A percentile compares a stretch with the other conserved stretches of the same genome.
phyloP scores from a whole-genome alignment of 2,888 invertebrate genomes.

The Ditylenchus weischeri region DNA sequence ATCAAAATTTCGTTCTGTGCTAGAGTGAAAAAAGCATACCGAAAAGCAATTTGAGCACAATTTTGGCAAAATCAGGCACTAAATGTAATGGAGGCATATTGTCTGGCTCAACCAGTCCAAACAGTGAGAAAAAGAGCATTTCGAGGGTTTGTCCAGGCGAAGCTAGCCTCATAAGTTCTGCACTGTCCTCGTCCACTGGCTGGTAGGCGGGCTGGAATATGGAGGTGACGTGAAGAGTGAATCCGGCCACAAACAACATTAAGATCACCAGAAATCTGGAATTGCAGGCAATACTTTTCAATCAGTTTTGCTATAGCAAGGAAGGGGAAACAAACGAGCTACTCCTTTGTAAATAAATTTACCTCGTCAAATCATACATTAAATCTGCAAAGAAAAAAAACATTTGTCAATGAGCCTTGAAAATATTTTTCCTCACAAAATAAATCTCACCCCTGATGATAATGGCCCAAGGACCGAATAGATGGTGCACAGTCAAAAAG shows the following conservation, averaged over 20 bases:
- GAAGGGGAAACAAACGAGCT: too few relatives aligned
- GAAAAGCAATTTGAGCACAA: conserved; percentile 69
- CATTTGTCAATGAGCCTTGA: too few relatives aligned
- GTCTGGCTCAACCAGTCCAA: conserved; percentile 65
- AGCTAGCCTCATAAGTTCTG: conserved; percentile 55
- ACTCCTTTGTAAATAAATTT: background rate
- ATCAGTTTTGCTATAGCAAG: too few relatives aligned
- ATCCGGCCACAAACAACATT: conserved; percentile 95
- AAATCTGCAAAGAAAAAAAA: conserved; percentile 46
- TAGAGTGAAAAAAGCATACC: conserved; percentile 65
- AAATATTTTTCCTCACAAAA: conserved; percentile 55
- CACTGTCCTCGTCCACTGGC: conserved; percentile 56
- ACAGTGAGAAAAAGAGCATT: conserved; percentile 76
- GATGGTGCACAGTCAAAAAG: conserved; percentile 95
- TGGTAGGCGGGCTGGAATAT: conserved; percentile 73
- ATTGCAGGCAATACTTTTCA: too few relatives aligned
- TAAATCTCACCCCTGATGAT: conserved; percentile 79
- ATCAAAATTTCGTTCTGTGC: too few relatives aligned
- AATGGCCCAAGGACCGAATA: conserved; percentile 99
- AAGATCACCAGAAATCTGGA: conserved; percentile 83
- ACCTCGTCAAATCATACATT: conserved; percentile 61
- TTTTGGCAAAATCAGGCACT: conserved; percentile 59
- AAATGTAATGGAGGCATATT: conserved; percentile 64
- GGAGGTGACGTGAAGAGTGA: conserved; percentile 83
- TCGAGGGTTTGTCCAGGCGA: conserved; percentile 77